Evolutionary conservation across 2,888 invertebrate genomes (phyloP).

Genomic region (Stegana nigrithorax): DNA sequence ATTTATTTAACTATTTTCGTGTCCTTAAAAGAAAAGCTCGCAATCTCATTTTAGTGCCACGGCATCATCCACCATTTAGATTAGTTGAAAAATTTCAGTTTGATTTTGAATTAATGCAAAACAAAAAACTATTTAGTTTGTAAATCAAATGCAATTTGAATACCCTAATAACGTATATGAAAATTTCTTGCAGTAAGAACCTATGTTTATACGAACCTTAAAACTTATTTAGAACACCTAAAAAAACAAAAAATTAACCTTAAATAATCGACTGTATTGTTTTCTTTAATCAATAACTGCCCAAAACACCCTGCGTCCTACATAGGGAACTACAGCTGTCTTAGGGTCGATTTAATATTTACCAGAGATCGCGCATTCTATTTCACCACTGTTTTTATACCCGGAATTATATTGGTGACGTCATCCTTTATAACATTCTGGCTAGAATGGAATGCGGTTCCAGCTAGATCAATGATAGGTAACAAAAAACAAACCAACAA

Average conservation of each 20-base stretch:
- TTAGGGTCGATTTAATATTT: conserved; percentile 93
- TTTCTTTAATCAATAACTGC: background rate
- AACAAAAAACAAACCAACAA: conserved; percentile 49
- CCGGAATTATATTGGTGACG: conserved; percentile 95
- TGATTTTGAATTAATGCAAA: no score
- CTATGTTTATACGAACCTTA: background rate
- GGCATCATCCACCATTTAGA: no score
- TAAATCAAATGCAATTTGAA: no score
- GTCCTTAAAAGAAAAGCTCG: no score
- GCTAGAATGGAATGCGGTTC: conserved; percentile 97
- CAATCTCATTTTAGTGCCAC: no score
- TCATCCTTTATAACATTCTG: conserved; percentile 98
- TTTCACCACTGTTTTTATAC: conserved; percentile 97
- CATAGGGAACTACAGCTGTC: conserved; percentile 95
- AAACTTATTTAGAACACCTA: background rate
- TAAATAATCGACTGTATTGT: background rate
- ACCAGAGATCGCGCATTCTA: conserved; percentile 96
- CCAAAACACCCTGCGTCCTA: background rate
- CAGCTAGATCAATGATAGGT: conserved; percentile 97
- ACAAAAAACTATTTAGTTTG: no score
- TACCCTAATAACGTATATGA: no score
- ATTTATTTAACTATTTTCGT: no score
- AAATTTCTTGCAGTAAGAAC: background rate
- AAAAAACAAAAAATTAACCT: conserved; percentile 29
- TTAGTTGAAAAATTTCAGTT: no score